These are phyloP conservation scores for Drosophila cracens DNA, from an alignment of 2,888 invertebrate species.

Conservation along the genomic window DNA sequence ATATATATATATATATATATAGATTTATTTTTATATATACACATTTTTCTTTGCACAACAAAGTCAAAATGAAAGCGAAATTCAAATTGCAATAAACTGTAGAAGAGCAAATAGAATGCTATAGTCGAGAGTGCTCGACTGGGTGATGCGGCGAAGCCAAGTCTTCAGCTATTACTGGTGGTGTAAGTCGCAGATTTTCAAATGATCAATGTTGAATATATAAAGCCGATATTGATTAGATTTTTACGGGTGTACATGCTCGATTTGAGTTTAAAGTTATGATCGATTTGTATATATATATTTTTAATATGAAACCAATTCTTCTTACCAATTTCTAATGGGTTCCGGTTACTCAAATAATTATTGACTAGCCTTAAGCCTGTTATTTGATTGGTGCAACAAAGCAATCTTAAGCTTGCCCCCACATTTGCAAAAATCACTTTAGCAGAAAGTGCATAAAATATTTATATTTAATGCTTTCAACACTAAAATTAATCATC, in stretches of 20 bases:
- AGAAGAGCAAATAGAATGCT: background rate
- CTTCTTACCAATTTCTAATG: too few relatives aligned
- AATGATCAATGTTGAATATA: background rate
- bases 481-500: background rate
- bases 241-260: too few relatives aligned
- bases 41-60: background rate
- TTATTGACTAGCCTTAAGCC: background rate
- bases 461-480: background rate
- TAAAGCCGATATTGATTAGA: background rate
- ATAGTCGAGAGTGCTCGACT: background rate
- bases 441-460: background rate
- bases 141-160: background rate
- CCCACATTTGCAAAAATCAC: background rate
- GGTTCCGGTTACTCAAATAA: too few relatives aligned
- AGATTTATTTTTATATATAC: background rate
- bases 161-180: background rate
- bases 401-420: background rate
- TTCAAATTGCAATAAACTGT: conserved; percentile 23
- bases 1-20: background rate
- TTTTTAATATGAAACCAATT: too few relatives aligned
- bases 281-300: too few relatives aligned
- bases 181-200: background rate
- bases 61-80: conserved; percentile 49
- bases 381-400: background rate
- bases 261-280: too few relatives aligned